Percentiles rank a stretch among this genome's conserved stretches.
Evolutionary conservation across 2,797 vertebrate species (phyloP).

Genomic region (Crossoptilon crossoptilon): DNA sequence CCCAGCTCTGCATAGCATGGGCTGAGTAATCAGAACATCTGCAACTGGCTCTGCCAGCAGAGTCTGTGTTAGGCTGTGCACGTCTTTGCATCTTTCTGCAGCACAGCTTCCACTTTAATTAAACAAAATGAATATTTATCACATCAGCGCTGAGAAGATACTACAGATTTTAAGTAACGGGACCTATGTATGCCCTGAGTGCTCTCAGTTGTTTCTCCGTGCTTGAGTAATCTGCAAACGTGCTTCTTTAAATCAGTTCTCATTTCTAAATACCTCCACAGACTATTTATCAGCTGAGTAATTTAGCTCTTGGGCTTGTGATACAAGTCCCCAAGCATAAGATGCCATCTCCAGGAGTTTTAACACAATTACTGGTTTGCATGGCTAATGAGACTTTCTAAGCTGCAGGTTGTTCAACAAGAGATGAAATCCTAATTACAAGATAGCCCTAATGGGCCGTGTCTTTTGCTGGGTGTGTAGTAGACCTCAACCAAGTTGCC

Average conservation of each 20-base stretch:
- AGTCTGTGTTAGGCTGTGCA: background rate
- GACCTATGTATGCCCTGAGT: background rate
- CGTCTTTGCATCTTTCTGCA: background rate
- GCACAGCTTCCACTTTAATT: background rate
- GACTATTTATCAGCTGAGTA: background rate
- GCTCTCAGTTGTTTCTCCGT: rapidly evolving
- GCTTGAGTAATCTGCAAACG: background rate
- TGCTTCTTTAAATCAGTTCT: background rate
- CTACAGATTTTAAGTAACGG: background rate
- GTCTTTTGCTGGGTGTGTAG: background rate
- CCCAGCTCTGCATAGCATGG: background rate
- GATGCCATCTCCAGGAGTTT: background rate
- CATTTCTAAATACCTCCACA: background rate
- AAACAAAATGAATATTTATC: background rate
- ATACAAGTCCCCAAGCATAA: background rate
- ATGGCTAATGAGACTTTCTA: constrained; percentile 32
- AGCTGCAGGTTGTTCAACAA: background rate
- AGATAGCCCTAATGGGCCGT: background rate
- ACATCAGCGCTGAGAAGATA: background rate
- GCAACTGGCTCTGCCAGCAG: rapidly evolving
- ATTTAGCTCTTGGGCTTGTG: background rate
- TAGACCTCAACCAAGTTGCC: background rate
- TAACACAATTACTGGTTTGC: constrained; percentile 1
- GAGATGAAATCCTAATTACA: background rate
- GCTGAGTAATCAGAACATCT: background rate